phyloP scores from a whole-genome alignment of 2,888 invertebrate species.

The Scaptomyza parva region DNA sequence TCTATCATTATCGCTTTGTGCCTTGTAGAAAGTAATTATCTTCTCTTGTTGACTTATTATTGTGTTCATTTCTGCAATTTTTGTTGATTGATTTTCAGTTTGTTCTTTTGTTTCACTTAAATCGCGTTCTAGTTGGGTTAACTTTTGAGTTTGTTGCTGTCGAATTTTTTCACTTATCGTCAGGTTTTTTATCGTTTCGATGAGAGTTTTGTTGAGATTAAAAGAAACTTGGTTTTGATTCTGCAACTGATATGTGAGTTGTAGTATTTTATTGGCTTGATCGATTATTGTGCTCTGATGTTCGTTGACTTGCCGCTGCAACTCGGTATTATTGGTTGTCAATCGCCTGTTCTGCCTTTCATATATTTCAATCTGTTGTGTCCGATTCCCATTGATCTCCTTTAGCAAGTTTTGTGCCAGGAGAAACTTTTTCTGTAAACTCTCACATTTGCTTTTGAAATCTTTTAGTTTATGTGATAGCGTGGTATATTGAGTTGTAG shows the following conservation, averaged over 20 bases:
- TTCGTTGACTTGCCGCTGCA: rapidly evolving
- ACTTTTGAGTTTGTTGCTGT: background rate
- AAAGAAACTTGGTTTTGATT: no score
- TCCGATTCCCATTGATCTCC: background rate
- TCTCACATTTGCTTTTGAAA: no score
- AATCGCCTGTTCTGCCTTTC: background rate
- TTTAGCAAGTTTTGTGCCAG: rapidly evolving
- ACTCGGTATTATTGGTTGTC: rapidly evolving
- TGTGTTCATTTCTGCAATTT: background rate
- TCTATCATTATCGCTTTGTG: rapidly evolving
- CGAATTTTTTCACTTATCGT: background rate
- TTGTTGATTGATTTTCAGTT: background rate
- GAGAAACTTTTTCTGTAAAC: no score
- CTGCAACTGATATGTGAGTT: background rate
- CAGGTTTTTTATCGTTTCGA: background rate
- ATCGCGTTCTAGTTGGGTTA: background rate
- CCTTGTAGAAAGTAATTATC: background rate
- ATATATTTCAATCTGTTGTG: background rate
- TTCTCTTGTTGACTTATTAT: background rate
- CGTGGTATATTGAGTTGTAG: no score
- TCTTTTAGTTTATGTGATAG: no score
- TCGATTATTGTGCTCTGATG: no score
- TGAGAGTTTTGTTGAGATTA: background rate
- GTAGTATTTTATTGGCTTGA: background rate
- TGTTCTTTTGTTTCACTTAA: background rate